These are phyloP conservation scores for Gastrophryne carolinensis DNA, from an alignment of 2,797 vertebrate species.

Conservation along the genomic window DNA sequence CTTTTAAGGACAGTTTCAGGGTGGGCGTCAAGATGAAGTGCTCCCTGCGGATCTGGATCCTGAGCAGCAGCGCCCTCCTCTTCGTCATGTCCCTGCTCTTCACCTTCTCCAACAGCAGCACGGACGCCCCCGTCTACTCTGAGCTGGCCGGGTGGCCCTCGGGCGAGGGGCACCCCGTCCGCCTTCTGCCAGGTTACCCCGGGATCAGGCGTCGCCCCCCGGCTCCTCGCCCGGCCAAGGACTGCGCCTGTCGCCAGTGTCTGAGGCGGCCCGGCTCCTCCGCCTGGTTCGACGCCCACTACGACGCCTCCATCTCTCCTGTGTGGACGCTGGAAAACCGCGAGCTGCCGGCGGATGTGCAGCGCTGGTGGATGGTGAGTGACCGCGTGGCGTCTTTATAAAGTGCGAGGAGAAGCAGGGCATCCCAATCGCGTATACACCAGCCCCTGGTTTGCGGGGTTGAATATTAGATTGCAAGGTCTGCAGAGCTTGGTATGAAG, in stretches of 20 bases:
- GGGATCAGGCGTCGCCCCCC: constrained; percentile 72
- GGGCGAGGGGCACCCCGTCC: constrained; percentile 81
- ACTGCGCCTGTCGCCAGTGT: constrained; percentile 83
- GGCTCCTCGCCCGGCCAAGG: constrained; percentile 66
- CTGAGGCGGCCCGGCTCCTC: constrained; percentile 76
- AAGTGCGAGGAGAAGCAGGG: no score
- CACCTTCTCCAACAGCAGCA: constrained; percentile 88
- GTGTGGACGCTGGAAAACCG: constrained; percentile 94
- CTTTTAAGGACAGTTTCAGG: background rate
- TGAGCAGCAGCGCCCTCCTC: constrained; percentile 82
- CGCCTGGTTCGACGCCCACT: constrained; percentile 91
- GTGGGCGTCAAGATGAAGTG: constrained; percentile 74
- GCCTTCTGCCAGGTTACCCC: constrained; percentile 84
- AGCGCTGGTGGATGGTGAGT: constrained; percentile 99
- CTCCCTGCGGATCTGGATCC: constrained; percentile 86
- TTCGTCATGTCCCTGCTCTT: constrained; percentile 94
- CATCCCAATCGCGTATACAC: no score
- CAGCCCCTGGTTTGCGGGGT: no score
- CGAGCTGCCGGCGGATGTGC: constrained; percentile 86
- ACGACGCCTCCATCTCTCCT: constrained; percentile 81
- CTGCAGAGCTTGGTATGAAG: no score
- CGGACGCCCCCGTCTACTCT: constrained; percentile 77
- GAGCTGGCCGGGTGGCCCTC: constrained; percentile 82
- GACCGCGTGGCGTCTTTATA: no score
- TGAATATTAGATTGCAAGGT: no score